Evolutionary conservation across 2,797 vertebrate species (phyloP), one percentile per base, ranked within the genome.

Genomic region (Sarcophilus harrisii): DNA sequence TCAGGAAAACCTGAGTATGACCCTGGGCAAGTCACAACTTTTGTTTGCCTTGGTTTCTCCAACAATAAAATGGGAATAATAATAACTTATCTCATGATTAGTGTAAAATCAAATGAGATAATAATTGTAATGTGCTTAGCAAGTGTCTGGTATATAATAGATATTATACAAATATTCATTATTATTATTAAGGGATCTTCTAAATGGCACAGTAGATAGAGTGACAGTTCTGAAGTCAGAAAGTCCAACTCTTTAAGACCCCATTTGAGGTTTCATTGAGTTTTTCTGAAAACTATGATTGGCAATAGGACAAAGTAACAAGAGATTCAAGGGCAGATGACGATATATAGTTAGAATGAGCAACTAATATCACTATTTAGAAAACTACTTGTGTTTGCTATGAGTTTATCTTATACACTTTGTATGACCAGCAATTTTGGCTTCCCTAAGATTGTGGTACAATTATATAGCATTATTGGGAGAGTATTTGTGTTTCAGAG

Each of bases 21-120:
- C 3, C 14, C 54, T 94, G 81, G 91, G 30, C 57, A 92, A 94
- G 30, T 16, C 91, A n/a, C 18, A 18, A 90, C 57, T 95, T 95
- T 52, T 90, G 13, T 87, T 18, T 90, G 54, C 3, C 54, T 93
- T 52, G 29, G 6, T 95, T 95, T 94, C 49, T 28, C 45, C 66
- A 38, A 59, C 12, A 54, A 18, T 90, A 73, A 91, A 91, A 49
- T 66, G 4, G 13, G 13, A 13, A 32, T 32, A n/a, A 32, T 16
- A 52, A 66, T n/a, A 52, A 52, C 52, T 12, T 2, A 0, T 52
- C 13, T 32, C 66, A 90, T 13, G 21, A 18, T 14, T 24, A 30
- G n/a, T 52, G 38, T n/a, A 55, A 81, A 54, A 93, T 49, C 45
- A 90, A 92, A 9, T 92, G 66, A 90, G 52, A 66, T 73, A 58